Conservation (phyloP, 1,140 invertebrate genomes). For the Samia ricini region DNA sequence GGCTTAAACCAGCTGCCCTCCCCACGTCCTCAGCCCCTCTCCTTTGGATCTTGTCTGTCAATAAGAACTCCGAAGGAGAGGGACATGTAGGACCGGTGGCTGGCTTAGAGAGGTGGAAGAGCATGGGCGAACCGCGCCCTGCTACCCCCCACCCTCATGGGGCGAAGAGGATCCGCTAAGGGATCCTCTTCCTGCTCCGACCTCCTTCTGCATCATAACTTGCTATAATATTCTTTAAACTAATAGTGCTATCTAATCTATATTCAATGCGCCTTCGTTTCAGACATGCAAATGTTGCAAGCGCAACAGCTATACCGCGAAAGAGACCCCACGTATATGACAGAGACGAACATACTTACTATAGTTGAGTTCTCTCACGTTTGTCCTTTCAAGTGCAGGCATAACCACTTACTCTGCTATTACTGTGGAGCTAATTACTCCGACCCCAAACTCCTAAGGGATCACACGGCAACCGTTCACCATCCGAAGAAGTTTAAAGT, state of each 20-base stretch:
- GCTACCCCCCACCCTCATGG: no score
- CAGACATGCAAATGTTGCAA: slow-evolving; percentile 56
- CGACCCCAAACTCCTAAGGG: slow-evolving; percentile 37
- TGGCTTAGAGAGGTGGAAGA: no score
- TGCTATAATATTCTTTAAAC: not conserved
- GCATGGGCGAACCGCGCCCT: no score
- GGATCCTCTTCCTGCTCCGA: not conserved
- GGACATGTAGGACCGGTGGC: no score
- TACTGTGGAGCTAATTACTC: slow-evolving; percentile 55
- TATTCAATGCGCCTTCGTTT: not conserved
- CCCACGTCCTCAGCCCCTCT: no score
- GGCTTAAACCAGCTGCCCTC: no score
- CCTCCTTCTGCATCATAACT: slow-evolving; percentile 3
- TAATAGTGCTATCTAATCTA: not conserved
- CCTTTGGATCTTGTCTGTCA: no score
- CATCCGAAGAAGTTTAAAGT: slow-evolving; percentile 62
- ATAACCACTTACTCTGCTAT: slow-evolving; percentile 61
- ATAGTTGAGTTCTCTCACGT: slow-evolving; percentile 61
- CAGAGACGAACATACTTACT: slow-evolving; percentile 55
- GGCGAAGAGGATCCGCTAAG: no score
- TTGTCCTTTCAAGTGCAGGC: slow-evolving; percentile 63
- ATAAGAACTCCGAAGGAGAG: no score
- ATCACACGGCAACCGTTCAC: slow-evolving; percentile 42
- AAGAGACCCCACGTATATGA: slow-evolving; percentile 54
- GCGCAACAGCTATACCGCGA: slow-evolving; percentile 57